Percentiles rank a stretch among this genome's conserved stretches.
Conservation (phyloP, 2,113 vertebrate genomes). For the Myrmophylax atrothorax region DNA sequence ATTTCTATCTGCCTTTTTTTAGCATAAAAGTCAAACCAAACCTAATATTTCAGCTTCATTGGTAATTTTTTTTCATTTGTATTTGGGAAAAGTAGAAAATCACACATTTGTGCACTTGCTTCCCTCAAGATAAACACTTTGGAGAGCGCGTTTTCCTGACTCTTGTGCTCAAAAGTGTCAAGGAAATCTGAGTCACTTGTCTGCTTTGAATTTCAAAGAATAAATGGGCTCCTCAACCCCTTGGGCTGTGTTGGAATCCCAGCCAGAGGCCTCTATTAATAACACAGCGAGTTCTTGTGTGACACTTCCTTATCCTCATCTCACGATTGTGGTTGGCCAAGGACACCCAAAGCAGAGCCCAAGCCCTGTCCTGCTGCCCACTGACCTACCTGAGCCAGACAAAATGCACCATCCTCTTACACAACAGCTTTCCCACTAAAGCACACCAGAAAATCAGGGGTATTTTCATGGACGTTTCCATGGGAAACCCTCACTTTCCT, state of each 20-base stretch:
- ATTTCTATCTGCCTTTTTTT: background rate
- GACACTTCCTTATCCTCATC: background rate
- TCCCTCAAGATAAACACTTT: conserved; percentile 12
- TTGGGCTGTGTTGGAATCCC: conserved; percentile 4
- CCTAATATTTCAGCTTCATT: background rate
- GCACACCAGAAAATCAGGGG: background rate
- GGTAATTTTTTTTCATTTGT: background rate
- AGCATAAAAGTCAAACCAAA: background rate
- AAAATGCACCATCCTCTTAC: background rate
- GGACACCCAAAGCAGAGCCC: background rate
- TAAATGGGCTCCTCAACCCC: conserved; percentile 42
- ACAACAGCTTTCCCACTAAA: background rate
- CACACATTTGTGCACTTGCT: background rate
- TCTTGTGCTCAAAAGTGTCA: background rate
- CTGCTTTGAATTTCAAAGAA: conserved; percentile 2
- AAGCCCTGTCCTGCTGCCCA: background rate
- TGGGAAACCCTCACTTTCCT: background rate
- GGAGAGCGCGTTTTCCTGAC: background rate
- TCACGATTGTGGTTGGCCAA: background rate
- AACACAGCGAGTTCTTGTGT: background rate
- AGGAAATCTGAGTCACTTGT: conserved; percentile 31
- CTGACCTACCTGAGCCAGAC: background rate
- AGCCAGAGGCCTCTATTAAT: conserved; percentile 43
- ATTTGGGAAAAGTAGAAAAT: background rate
- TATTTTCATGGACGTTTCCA: background rate